Base-by-base conservation (phyloP, 1,140 invertebrate species). In the Babylonia areolata region DNA sequence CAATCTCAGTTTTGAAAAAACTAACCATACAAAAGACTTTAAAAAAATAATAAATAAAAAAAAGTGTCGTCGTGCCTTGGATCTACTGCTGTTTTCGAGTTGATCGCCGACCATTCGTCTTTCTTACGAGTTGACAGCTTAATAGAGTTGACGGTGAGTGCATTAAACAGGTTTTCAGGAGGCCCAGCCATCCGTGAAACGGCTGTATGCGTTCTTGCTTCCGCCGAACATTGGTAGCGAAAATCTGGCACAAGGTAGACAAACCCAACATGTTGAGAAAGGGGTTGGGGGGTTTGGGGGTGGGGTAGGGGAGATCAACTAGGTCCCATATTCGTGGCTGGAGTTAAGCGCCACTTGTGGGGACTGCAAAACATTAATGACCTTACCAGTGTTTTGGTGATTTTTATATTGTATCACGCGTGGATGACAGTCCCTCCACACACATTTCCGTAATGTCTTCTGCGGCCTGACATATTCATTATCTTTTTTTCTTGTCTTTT, bases 141-240 rank as follows among this genome's bases (percentile, higher is more conserved):
- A 77, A 77, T 77, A 77, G 75, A 77, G 75, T 40, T 40, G 75
- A 40, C 75, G 37, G 15, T 3, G 75, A 77, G 33, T 77, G 37
- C 75, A 77, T 77, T 77, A 77, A 77, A 77, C 20, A 28, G 6
- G 6, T 0, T 73, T 73, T 33, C 9, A 73, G 28, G 20, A 37
- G 20, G 37, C 11, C 35, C 35, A 77, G 37, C 28, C 75, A 77
- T 28, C 75, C 75, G 75, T 77, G 75, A 77, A 77, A 31, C 37
- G 15, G 23, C 35, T 77, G 37, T 40, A 6, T 40, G 33, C 37
- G 2, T 77, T 37, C 17, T 28, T 12, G 75, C 75, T 77, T 20
- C 23, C 2, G 39, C 3, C 20, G 28, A 5, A 77, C 15, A 28
- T 33, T 35, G 31, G 71, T 9, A 35, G 71, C 2, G 31, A 23